Evolutionary conservation across 37 sponge, comb jelly and placozoan genomes (phyloP).

Genomic region (Cliona cf. orientalis): DNA sequence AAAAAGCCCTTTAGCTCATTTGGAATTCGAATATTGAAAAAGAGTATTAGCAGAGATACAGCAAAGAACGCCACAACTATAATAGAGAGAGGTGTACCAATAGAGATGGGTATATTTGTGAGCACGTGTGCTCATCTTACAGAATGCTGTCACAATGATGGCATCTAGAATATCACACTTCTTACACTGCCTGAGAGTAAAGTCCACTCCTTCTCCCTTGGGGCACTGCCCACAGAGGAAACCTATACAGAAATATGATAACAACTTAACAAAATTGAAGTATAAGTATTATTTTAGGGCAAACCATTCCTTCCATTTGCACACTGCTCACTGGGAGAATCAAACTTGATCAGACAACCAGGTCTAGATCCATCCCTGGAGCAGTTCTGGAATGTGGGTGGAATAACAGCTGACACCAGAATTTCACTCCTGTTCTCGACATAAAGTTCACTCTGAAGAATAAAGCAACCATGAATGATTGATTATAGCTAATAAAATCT

Average conservation of each 20-base stretch:
- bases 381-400: constrained; percentile 38
- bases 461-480: no score
- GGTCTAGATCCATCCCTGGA: constrained; percentile 1
- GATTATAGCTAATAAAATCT: no score
- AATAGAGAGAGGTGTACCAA: no score
- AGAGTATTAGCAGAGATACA: constrained; percentile 16
- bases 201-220: constrained; percentile 1
- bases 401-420: constrained; percentile 11
- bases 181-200: constrained; percentile 15
- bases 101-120: not conserved
- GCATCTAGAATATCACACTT: not conserved
- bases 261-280: no score
- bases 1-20: constrained; percentile 54
- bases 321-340: constrained; percentile 39
- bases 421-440: not conserved
- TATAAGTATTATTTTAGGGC: no score
- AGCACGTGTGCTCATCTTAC: not conserved
- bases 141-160: not conserved
- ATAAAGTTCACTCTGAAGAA: no score
- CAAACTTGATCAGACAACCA: constrained; percentile 56
- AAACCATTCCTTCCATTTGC: constrained; percentile 27
- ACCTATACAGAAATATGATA: no score
- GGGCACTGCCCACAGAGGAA: constrained; percentile 46
- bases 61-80: constrained; percentile 23
- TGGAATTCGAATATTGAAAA: constrained; percentile 56